phyloP scores from a whole-genome alignment of 2,113 vertebrate species.

The Sturnus vulgaris region DNA sequence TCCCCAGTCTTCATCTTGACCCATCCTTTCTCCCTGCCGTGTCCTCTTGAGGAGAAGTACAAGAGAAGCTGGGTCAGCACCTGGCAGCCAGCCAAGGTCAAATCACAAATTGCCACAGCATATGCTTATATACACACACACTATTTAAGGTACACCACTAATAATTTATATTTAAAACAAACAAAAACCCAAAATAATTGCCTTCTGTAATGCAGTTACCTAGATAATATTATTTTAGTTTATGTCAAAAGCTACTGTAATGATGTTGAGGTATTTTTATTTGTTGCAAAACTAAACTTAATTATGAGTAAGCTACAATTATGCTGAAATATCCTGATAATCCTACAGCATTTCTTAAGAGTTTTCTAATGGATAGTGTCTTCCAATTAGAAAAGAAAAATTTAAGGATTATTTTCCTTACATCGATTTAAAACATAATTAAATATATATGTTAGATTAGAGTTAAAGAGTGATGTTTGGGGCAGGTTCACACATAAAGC shows the following conservation, averaged over 20 bases:
- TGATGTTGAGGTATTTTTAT: fast-evolving
- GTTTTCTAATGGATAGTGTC: not conserved
- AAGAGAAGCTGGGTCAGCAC: not conserved
- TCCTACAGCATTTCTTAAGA: not conserved
- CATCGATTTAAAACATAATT: not conserved
- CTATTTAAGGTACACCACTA: not conserved
- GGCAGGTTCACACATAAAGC: not conserved
- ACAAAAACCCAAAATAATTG: not conserved
- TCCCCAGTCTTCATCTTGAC: not conserved
- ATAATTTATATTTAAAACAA: not conserved
- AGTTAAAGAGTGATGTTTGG: not conserved
- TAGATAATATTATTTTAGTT: not conserved
- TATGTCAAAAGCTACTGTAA: not conserved
- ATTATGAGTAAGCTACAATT: not conserved
- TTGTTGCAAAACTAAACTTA: not conserved
- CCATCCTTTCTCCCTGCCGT: not conserved
- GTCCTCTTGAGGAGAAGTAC: not conserved
- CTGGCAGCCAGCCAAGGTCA: not conserved
- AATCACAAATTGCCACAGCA: not conserved
- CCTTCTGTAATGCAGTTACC: not conserved
- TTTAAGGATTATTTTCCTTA: not conserved
- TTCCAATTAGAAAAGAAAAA: not conserved
- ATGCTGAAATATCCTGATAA: not conserved
- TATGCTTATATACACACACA: not conserved
- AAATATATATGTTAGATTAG: not conserved